Base-by-base conservation (phyloP, 2,797 vertebrate genomes). In the Darevskia mixta region DNA sequence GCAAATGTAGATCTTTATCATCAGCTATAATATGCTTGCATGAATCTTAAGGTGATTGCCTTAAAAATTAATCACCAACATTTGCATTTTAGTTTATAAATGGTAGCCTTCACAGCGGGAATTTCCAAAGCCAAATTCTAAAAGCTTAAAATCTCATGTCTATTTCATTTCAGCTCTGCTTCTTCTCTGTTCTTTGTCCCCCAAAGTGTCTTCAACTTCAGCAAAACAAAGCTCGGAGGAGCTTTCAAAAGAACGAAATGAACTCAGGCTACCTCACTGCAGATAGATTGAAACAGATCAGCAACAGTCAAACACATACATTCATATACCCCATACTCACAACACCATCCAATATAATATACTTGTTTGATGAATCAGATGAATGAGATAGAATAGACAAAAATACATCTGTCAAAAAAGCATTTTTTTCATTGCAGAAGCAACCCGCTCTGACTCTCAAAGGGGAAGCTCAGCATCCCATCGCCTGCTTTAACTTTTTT, bases 311-410 rank as follows among this genome's bases (percentile, higher is more conserved):
- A 86, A 80, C 61, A 41, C 1, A 0, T 64, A n/a, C 49, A 23
- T 75, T n/a, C n/a, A 83, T 7, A 32, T 13, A 72, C 5, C 32
- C 4, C 27, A 86, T 27, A 27, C 38, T 25, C 66, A 20, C 25
- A 92, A 87, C 25, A 61, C 66, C 17, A 0, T 29, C 66, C 88
- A 82, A 89, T 79, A 88, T 71, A 75, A 89, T 61, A 86, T 87
- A 82, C 1, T 18, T 0, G 0, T 86, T 83, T 91, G 69, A 89
- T 91, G 82, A 91, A 93, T 90, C 32, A 91, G 38, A 80, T 61
- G 91, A 91, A 90, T 86, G n/a, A 90, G 29, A 75, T 1, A 78
- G 80, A 89, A 90, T 29, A 89, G 89, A 88, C 15, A 86, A 91
- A 94, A 91, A 69, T 41, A 77, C 5, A 72, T 1, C 27, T 90